Base-by-base conservation (phyloP, 2,888 invertebrate species). In the Dolichomitus sp. region DNA sequence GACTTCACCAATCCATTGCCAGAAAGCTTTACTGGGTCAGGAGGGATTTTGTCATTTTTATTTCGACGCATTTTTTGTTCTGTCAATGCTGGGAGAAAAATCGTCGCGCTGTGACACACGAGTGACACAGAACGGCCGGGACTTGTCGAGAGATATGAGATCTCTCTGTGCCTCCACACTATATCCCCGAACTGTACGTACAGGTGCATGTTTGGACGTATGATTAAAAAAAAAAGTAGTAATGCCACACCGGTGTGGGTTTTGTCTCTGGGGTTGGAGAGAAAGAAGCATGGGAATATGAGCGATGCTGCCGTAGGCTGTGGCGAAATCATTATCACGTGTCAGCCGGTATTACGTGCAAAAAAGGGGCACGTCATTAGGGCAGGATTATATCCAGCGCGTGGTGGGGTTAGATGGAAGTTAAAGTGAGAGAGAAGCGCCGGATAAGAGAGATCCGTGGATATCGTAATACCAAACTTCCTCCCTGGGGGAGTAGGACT, bases 301-400 rank as follows among this genome's bases (percentile, higher is more conserved):
- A 63, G 65, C n/a, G 45, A 65, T 61, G 57, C 45, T 54, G 40
- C 59, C 59, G 73, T 73, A 45, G 76, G 65, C 70, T 65, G 66
- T 61, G 52, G 70, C 78, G 66, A 80, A 85, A 84, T 85, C 85
- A 84, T 85, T 82, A 81, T 83, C 84, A 63, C 73, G 86, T 85
- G 87, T 88, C 88, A 87, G 87, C 87, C 83, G 70, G 83, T 87
- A 86, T 90, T 87, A 86, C 69, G 61, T 57, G 73, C 27, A 83
- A 86, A 87, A 77, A 86, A 88, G 82, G 73, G 83, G 83, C 69
- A 80, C 80, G 89, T 89, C 91, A 90, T 90, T 89, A 90, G 80
- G 84, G 84, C 85, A 69, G 89, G 90, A 90, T 90, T 89, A 90
- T 86, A 85, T 81, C 80, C 76, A 75, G 81, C 78, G 19, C 59